Evolutionary conservation across 2,888 invertebrate species (phyloP), one percentile per base, ranked within the genome.

Genomic region (Ornithoptera priamus): DNA sequence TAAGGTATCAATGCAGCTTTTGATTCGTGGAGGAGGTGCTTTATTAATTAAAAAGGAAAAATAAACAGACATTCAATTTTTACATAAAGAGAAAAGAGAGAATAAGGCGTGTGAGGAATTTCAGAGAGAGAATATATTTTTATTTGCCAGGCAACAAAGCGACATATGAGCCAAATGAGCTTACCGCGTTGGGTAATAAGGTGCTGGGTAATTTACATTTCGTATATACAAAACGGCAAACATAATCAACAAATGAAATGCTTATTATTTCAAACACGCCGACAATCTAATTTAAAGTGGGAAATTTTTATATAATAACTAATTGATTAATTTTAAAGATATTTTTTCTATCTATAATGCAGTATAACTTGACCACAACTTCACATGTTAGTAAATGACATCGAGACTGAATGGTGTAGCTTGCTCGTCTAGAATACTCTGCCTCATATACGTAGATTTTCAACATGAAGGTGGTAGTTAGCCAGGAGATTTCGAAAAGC

Each of bases 181-280:
- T 87, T 86, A 86, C 88, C 86, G 84, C 85, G 81, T 86, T 84
- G 81, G 79, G 81, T 84, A 90, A 89, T 89, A 90, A 90, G 91
- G 85, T 83, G 82, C 88, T 85, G 87, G 85, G 89, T 90, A 90
- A 90, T 90, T 91, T 92, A 89, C 90, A 92, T 92, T 90, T 87
- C 84, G 91, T 90, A 90, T 90, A 90, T 18, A 46, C 90, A 89
- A 90, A 89, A 89, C 89, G 85, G 82, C 87, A 86, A 90, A 90
- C 89, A 88, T 88, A 89, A 86, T 86, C 83, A 89, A 69, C 86
- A 89, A 90, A 90, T 90, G 89, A 90, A 90, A 90, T 89, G 89
- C 81, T 83, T 86, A 83, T 83, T 87, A 85, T 86, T 89, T 89
- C 57, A 46, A 58, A 59, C 36, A 46, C 56, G 46, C 24, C 15